These are phyloP conservation scores for Paramuricea clavata DNA, from an alignment of 92 coral and sea anemone species.

Conservation along the genomic window DNA sequence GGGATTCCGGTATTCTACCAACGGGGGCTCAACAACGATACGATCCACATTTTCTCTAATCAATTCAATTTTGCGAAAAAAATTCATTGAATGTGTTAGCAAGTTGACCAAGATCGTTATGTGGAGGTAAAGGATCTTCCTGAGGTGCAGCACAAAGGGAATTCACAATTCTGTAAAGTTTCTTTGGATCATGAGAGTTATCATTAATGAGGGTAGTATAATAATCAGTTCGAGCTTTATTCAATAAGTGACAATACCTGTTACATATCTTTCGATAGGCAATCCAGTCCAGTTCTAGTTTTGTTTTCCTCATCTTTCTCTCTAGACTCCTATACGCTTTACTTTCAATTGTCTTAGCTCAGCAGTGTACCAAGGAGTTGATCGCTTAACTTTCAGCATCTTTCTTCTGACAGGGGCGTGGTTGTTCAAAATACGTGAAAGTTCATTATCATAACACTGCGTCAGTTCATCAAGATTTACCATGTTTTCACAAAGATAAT, in stretches of 20 bases:
- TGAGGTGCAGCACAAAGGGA: neutral
- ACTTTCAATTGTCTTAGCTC: conserved; percentile 32
- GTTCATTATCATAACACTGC: neutral
- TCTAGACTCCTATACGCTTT: conserved; percentile 47
- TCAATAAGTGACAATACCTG: conserved; percentile 14
- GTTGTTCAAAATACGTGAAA: conserved; percentile 7
- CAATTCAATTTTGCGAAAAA: conserved; percentile 30
- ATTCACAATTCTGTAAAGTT: conserved; percentile 41
- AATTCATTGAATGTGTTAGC: neutral
- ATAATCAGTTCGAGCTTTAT: conserved; percentile 4
- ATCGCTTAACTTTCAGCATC: conserved; percentile 21
- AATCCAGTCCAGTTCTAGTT: conserved; percentile 27
- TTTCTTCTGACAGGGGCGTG: conserved; percentile 37
- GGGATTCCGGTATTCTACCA: neutral
- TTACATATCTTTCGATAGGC: conserved; percentile 41
- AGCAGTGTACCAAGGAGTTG: conserved; percentile 42
- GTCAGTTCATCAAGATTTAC: conserved; percentile 9
- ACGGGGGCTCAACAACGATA: conserved; percentile 11
- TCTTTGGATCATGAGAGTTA: conserved; percentile 63
- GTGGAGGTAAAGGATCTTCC: neutral
- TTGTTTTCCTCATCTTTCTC: conserved; percentile 28
- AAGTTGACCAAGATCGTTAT: neutral
- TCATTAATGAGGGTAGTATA: conserved; percentile 31
- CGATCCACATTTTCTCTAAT: conserved; percentile 14
- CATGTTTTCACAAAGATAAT: neutral